Evolutionary conservation across 2,113 vertebrate genomes (phyloP), one percentile per base, ranked within the genome.

Genomic region (Rhynchomys soricoides): DNA sequence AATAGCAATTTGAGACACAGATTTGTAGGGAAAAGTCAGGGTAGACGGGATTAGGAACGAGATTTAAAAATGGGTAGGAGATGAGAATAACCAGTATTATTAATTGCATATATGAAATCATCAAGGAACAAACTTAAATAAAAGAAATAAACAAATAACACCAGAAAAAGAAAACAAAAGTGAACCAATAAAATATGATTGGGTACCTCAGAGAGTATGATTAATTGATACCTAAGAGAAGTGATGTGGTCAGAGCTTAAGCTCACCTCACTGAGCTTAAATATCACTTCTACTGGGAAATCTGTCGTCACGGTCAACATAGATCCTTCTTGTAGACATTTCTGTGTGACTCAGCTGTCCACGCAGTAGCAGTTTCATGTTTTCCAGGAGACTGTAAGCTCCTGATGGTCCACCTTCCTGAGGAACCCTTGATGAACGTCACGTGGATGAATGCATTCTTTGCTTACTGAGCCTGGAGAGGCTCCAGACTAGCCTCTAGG

Each of bases 371-470:
- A 4, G 73, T 70, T 22, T 82, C 48, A 64, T 40, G 7, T 66
- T 96, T 95, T 52, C 62, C 43, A 55, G 66, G 45, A 70, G 37
- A 71, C 62, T 59, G 1, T 34, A 57, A 55, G 52, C 31, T 45
- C 40, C 24, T 29, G 26, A 52, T n/a, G 52, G 50, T 68, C 64
- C 64, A 64, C 7, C 75, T 11, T 29, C 15, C 93, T 70, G 26
- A 50, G 8, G 11, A 48, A 3, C 85, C 37, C 34, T 75, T 29
- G n/a, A 4, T 57, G 45, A 75, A 22, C 17, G 3, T 8, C 37
- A 57, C 70, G 1, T 86, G 68, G 55, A 74, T 19, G 37, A 48
- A 79, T 52, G 12, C 0, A 10, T 0, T 0, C 0, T 3, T 2
- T 43, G 73, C 11, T 85, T 66, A 0, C 37, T 4, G n/a, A 93